Percentiles rank a stretch among this genome's conserved stretches.
Evolutionary conservation across 2,113 vertebrate genomes (phyloP).

Genomic region (Anguilla rostrata): DNA sequence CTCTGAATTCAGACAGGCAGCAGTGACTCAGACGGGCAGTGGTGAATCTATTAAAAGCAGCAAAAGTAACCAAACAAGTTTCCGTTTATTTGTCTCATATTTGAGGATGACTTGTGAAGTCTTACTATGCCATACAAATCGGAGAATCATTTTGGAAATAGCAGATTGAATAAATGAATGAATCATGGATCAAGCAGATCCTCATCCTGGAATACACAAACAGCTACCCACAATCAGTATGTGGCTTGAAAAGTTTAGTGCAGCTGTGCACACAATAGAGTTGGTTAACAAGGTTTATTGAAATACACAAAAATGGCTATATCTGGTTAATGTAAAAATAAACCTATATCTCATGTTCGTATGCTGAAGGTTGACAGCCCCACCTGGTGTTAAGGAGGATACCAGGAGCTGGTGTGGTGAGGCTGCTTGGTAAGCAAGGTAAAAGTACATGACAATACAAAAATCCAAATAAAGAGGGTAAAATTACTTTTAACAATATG

Average conservation of each 20-base stretch:
- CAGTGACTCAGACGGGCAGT: background rate
- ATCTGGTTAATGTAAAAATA: too few relatives aligned
- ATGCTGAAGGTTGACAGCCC: background rate
- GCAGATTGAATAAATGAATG: background rate
- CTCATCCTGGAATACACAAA: too few relatives aligned
- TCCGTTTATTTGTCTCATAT: background rate
- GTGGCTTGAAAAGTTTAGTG: too few relatives aligned
- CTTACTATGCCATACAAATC: too few relatives aligned
- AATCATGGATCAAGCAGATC: background rate
- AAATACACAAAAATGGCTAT: too few relatives aligned
- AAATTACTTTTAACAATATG: background rate
- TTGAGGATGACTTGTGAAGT: background rate
- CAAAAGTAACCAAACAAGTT: background rate
- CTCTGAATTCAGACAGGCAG: background rate
- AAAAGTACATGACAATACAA: background rate
- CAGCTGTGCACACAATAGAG: background rate
- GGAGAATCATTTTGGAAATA: too few relatives aligned
- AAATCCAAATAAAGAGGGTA: background rate
- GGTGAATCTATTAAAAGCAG: background rate
- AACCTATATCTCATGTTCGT: too few relatives aligned
- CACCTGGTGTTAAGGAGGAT: background rate
- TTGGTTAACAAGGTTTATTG: too few relatives aligned
- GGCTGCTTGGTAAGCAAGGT: background rate
- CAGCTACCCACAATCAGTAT: too few relatives aligned
- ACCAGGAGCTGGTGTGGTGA: background rate